A percentile compares a stretch with the other conserved stretches of the same genome.
These are phyloP conservation scores for Pelochelys cantorii DNA, from an alignment of 2,797 vertebrate genomes.

Conservation along the genomic window DNA sequence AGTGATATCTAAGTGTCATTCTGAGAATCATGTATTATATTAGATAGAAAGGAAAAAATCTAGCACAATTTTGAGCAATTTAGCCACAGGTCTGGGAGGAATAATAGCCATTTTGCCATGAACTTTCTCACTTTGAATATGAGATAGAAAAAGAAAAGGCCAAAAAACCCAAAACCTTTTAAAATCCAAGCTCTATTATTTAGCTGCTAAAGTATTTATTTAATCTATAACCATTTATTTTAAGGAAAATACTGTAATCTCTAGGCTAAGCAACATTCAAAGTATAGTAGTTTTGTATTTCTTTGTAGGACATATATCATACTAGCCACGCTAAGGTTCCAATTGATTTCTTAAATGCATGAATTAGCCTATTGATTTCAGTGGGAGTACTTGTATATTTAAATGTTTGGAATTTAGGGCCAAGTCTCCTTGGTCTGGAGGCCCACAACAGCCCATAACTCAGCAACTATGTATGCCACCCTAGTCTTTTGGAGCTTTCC, in stretches of 20 bases:
- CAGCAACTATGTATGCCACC: neutral
- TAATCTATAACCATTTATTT: neutral
- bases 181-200: neutral
- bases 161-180: neutral
- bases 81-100: neutral
- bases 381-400: neutral
- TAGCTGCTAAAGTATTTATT: neutral
- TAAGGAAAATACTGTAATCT: neutral
- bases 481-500: neutral
- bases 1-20: neutral
- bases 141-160: neutral
- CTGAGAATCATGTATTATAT: neutral
- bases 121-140: rapidly evolving
- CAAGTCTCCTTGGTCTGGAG: neutral
- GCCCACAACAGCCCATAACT: neutral
- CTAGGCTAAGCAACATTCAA: neutral
- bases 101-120: neutral
- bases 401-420: neutral
- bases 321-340: neutral
- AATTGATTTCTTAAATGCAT: neutral
- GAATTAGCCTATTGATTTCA: neutral
- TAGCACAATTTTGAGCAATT: neutral
- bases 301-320: neutral
- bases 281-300: neutral
- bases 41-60: conserved; percentile 14